A percentile compares a stretch with the other conserved stretches of the same genome.
These are phyloP conservation scores for Pachyrhynchus sulphureomaculatus DNA, from an alignment of 1,140 invertebrate species.

Conservation along the genomic window DNA sequence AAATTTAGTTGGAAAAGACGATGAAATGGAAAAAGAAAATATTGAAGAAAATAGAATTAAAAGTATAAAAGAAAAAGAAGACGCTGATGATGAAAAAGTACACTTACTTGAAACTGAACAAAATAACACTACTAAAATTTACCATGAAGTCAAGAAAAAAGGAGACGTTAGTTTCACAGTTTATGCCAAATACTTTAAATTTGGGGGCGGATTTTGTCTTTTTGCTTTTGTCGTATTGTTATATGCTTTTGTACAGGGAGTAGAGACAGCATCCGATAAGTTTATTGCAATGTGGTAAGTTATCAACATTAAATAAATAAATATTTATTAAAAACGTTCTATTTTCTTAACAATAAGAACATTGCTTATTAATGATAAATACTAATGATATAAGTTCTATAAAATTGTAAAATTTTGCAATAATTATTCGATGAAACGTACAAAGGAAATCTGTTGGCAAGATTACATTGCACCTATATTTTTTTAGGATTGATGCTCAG, in stretches of 20 bases:
- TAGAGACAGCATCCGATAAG: conserved; percentile 29
- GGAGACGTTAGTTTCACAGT: conserved; percentile 34
- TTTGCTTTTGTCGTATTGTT: conserved; percentile 19
- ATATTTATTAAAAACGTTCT: not conserved
- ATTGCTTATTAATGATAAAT: no score
- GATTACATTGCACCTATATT: no score
- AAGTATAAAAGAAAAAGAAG: not conserved
- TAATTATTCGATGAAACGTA: no score
- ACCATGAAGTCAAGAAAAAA: conserved; percentile 33
- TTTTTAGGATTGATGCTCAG: conserved; percentile 35
- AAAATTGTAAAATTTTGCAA: no score
- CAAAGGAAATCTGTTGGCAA: no score
- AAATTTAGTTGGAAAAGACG: conserved; percentile 13
- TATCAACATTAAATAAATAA: not conserved
- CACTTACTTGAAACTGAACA: conserved; percentile 16
- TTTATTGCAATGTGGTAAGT: conserved; percentile 37
- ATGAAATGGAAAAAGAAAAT: conserved; percentile 30
- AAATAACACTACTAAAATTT: conserved; percentile 30
- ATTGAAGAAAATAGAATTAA: conserved; percentile 30
- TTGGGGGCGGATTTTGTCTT: conserved; percentile 32
- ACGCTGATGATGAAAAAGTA: conserved; percentile 9
- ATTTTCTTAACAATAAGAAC: no score
- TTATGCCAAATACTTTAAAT: conserved; percentile 36
- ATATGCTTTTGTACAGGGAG: conserved; percentile 19
- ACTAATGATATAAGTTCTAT: no score